Conservation (phyloP, 2,797 vertebrate species). For the Arctocebus calabarensis region DNA sequence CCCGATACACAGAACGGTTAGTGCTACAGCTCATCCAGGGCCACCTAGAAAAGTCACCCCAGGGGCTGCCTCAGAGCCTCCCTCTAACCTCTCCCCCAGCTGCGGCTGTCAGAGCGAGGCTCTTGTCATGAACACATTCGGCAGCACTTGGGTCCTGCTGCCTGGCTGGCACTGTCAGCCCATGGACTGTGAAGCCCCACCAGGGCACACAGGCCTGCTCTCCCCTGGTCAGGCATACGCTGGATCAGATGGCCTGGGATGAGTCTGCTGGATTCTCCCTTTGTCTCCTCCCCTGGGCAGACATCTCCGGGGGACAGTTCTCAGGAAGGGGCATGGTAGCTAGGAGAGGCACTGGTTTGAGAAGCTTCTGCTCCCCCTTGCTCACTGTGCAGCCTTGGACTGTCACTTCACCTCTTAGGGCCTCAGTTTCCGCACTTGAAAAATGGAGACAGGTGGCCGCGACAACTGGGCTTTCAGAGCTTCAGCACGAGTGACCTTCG, state of each 20-base stretch:
- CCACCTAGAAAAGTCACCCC: background rate
- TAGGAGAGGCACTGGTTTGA: accelerated
- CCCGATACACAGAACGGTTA: too few relatives aligned
- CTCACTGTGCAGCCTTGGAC: accelerated
- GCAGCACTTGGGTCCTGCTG: background rate
- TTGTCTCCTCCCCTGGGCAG: background rate
- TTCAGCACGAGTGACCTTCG: background rate
- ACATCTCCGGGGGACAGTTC: background rate
- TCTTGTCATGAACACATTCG: accelerated
- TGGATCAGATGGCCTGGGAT: background rate
- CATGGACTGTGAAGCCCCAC: background rate
- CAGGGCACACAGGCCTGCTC: background rate
- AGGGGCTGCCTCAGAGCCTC: background rate
- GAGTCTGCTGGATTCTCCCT: background rate
- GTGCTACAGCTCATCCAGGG: too few relatives aligned
- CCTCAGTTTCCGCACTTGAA: background rate
- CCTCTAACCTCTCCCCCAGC: background rate
- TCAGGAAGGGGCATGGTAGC: background rate
- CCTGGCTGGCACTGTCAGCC: background rate
- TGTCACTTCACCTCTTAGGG: too few relatives aligned
- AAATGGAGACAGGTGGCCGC: background rate
- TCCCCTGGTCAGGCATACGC: background rate
- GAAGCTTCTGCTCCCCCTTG: background rate
- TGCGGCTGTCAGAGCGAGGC: background rate
- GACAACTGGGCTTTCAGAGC: background rate